These are phyloP conservation scores for Pangasius sanitwongsei DNA, from an alignment of 2,797 vertebrate species.

Conservation along the genomic window DNA sequence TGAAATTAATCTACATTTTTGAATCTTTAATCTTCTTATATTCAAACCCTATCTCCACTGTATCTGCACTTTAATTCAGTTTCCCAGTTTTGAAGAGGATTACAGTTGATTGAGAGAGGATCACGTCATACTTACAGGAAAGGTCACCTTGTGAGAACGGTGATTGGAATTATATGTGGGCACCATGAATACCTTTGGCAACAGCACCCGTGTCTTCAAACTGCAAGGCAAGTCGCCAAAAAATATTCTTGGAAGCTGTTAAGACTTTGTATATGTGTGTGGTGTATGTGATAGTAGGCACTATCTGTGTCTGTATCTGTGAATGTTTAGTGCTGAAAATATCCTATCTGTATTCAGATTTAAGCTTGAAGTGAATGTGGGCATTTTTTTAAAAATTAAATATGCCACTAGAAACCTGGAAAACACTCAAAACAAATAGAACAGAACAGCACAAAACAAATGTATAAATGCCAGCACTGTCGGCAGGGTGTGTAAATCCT, in stretches of 20 bases:
- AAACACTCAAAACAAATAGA: not conserved
- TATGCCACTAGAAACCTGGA: not conserved
- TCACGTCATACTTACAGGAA: conserved; percentile 24
- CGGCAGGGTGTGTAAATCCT: not conserved
- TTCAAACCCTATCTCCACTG: conserved; percentile 3
- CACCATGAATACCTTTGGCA: not conserved
- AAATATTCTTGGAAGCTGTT: not conserved
- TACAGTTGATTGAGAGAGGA: conserved; percentile 38
- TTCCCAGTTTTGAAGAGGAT: conserved; percentile 42
- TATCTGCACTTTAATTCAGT: conserved; percentile 47
- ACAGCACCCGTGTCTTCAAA: not conserved
- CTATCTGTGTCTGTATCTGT: not conserved
- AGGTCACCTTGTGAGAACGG: conserved; percentile 37
- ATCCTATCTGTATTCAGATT: not conserved
- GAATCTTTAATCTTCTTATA: conserved; percentile 48
- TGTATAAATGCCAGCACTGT: not conserved
- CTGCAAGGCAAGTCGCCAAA: not conserved
- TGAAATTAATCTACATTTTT: conserved; percentile 49
- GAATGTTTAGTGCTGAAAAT: not conserved
- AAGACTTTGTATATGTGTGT: not conserved
- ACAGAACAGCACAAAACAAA: not conserved
- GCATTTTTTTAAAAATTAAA: not conserved
- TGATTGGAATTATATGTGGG: conserved; percentile 9
- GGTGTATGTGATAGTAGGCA: too few relatives aligned
- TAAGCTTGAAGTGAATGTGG: not conserved